Percentiles rank a stretch among this genome's conserved stretches.
Conservation (phyloP, 2,888 invertebrate species). For the Holacanthella duospinosa region DNA sequence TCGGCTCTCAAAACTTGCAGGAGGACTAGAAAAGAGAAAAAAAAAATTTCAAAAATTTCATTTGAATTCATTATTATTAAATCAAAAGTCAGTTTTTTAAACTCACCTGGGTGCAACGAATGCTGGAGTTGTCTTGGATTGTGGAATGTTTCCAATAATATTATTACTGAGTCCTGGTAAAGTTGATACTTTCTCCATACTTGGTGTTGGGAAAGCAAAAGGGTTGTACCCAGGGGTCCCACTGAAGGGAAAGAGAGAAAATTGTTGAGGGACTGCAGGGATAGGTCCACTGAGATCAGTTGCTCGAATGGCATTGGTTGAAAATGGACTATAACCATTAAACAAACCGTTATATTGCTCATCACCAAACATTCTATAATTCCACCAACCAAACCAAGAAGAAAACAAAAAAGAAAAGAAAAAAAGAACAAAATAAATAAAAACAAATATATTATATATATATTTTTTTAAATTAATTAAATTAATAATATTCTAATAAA, state of each 20-base stretch:
- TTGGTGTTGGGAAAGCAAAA: conserved; percentile 19
- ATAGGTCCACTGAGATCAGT: too few species aligned
- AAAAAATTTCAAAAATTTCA: too few species aligned
- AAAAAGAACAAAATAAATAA: not conserved
- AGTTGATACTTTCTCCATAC: conserved; percentile 19
- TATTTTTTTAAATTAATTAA: not conserved
- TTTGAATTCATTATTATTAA: not conserved
- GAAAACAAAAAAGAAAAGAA: not conserved
- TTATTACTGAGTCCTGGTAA: not conserved
- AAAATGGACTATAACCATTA: conserved; percentile 13
- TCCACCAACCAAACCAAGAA: not conserved
- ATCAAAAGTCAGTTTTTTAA: not conserved
- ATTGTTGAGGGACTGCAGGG: conserved; percentile 5
- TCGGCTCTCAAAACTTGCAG: conserved; percentile 16
- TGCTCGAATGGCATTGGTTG: not conserved
- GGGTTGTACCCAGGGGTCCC: conserved; percentile 18
- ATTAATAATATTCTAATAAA: too few species aligned
- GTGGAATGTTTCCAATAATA: conserved; percentile 14
- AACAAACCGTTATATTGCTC: conserved; percentile 1
- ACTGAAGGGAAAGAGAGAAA: conserved; percentile 21
- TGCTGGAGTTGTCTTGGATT: conserved; percentile 18
- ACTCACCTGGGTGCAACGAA: conserved; percentile 18
- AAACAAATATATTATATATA: not conserved
- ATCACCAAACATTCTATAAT: not conserved
- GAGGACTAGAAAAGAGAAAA: conserved; percentile 11